Evolutionary conservation across 2,113 vertebrate species (phyloP), one percentile per base, ranked within the genome.

Genomic region (Neolamprologus sp.): DNA sequence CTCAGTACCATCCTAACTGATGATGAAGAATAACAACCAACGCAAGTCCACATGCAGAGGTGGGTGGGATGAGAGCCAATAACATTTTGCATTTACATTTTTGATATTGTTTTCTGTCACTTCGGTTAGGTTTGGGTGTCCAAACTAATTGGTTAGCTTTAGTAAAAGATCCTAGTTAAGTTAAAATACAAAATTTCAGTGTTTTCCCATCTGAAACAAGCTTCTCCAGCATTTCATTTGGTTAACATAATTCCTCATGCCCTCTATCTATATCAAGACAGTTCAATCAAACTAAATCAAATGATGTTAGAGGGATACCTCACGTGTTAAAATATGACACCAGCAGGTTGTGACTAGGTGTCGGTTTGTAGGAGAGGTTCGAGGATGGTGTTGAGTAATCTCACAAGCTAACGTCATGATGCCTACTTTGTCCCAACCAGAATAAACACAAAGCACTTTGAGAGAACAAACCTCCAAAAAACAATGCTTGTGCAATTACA

Each of bases 301-400:
- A 11, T 35, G 17, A 63, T 63, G 30, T 10, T 19, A 63, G 17
- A 35, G 30, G 58, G 58, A n/a, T 63, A 35, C 6, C 28, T 35
- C 16, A 4, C 4, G 9, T 63, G 30, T 63, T 63, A 19, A 63
- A 33, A 33, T 33, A 2, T 0, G 57, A 60, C 0, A 2, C 28
- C 57, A 33, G 26, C 57, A 10, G 5, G 57, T 33, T 60, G 57
- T 1, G 57, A 17, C 16, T 9, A 17, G 5, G 57, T 17, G 57
- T 60, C 26, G 1, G 58, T 30, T 19, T 60, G 26, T 60, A 17
- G 5, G 58, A 33, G 58, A 0, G 16, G 57, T 60, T 60, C 0
- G 28, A 30, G 57, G 28, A 33, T 60, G 16, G 28, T 33, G 57
- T 17, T 10, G 28, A 60, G 16, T 60, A 4, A 26, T 57, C 54